These are phyloP conservation scores for Bombus picipes DNA, from an alignment of 1,140 invertebrate species.

Conservation along the genomic window DNA sequence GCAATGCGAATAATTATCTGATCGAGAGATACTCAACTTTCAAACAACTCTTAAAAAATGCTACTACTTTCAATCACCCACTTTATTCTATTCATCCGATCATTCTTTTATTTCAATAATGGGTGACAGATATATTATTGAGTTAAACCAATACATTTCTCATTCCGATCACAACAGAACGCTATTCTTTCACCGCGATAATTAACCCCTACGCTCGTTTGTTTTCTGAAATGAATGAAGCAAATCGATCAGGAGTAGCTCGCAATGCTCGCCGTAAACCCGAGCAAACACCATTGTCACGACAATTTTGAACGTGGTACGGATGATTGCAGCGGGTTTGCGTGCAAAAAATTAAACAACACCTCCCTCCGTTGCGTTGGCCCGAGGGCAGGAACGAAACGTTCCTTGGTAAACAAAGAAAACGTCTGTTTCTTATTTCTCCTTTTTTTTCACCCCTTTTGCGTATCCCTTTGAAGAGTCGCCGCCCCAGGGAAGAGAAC, in stretches of 20 bases:
- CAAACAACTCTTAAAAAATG: neutral
- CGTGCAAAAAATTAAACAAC: conserved; percentile 48
- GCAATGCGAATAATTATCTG: neutral
- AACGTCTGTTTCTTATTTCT: conserved; percentile 23
- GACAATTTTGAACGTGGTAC: neutral
- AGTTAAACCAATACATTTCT: neutral
- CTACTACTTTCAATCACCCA: neutral
- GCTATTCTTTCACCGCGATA: neutral
- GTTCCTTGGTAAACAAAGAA: conserved; percentile 40
- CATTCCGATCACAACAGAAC: neutral
- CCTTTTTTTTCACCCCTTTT: neutral
- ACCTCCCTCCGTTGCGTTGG: too few species aligned
- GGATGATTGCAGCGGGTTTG: neutral
- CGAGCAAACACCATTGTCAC: neutral
- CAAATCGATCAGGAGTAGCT: neutral
- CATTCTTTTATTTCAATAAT: too few species aligned
- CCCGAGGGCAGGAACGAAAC: conserved; percentile 18
- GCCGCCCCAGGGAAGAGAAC: conserved; percentile 18
- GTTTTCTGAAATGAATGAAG: neutral
- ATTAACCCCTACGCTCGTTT: neutral
- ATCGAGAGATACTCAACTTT: neutral
- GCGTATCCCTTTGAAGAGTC: conserved; percentile 21
- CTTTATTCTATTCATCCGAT: neutral
- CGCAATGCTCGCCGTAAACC: neutral
- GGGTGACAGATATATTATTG: too few species aligned